These are phyloP conservation scores for Dendrolimus houi DNA, from an alignment of 2,888 invertebrate species.

Conservation along the genomic window DNA sequence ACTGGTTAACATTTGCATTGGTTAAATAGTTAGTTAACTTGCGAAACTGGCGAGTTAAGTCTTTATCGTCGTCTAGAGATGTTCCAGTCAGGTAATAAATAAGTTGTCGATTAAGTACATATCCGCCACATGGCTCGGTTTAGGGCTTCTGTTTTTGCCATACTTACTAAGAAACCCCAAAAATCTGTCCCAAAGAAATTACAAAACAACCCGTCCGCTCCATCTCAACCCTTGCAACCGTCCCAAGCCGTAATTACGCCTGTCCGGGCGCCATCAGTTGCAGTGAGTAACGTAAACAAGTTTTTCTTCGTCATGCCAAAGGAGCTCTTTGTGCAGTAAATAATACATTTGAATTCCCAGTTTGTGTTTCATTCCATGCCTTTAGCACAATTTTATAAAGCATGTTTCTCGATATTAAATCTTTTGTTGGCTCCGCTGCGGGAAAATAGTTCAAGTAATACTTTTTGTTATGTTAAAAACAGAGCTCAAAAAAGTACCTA, in stretches of 20 bases:
- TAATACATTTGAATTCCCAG: constrained; percentile 39
- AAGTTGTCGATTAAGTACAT: too few relatives aligned
- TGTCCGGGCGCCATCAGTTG: constrained; percentile 41
- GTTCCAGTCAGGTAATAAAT: too few relatives aligned
- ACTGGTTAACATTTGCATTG: too few relatives aligned
- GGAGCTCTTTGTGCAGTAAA: constrained; percentile 38
- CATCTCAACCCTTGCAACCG: constrained; percentile 8
- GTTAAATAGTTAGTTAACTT: too few relatives aligned
- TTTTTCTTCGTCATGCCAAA: constrained; percentile 47
- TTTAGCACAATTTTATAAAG: constrained; percentile 17
- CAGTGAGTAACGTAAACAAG: constrained; percentile 55
- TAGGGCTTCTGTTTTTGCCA: too few relatives aligned
- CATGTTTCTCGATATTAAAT: background rate
- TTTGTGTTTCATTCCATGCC: constrained; percentile 17
- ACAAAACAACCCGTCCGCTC: constrained; percentile 5
- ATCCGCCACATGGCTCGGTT: too few relatives aligned
- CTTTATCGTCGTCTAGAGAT: too few relatives aligned
- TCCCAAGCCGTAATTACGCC: constrained; percentile 28
- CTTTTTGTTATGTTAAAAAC: background rate
- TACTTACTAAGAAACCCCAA: too few relatives aligned
- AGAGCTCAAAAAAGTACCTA: background rate
- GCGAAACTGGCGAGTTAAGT: too few relatives aligned
- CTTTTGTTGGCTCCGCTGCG: background rate
- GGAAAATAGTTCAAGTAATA: background rate
- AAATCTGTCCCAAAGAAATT: too few relatives aligned